Base-by-base conservation (phyloP, 2,797 vertebrate species). In the Micromesistius poutassou region DNA sequence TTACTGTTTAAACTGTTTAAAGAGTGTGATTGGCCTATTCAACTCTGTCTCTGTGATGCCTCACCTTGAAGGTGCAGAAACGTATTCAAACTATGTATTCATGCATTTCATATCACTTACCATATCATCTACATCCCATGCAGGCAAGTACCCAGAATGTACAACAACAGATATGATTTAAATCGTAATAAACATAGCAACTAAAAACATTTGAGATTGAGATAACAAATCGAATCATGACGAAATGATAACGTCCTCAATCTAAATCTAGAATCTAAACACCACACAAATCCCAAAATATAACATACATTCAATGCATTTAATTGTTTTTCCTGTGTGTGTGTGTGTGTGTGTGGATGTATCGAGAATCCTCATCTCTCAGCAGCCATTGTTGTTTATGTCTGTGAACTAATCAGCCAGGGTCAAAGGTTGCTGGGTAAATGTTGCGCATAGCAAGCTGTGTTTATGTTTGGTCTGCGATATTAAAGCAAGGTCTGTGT, bases 401-500 rank as follows among this genome's bases (percentile, higher is more conserved):
- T 79, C 73, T 0, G 22, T 33, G 50, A 66, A 38, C 7, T 36
- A 80, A 55, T 55, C 50, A 31, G 73, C 78, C 46, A 72, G 3
- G 76, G 74, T 83, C 84, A 78, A 71, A 81, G 83, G 83, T 86
- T 84, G 81, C 76, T 77, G 72, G 42, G 78, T 73, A 81, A 46
- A 80, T 72, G 72, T 30, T 76, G 79, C 74, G 40, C 73, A 78
- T 70, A 25, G 46, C 78, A 87, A 82, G 30, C 66, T 70, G 30
- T 12, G 31, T 36, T 50, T 35, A 9, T 76, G 31, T 50, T 28
- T 75, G 30, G 50, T 70, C 55, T 30, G 22, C 75, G 12, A 35
- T 35, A 72, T 33, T n/a, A 28, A 70, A 40, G 30, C 35, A 40
- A 42, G 16, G 30, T 78, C 5, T 55, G 50, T 74, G 12, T 74